Percentiles rank a stretch among this genome's conserved stretches.
Evolutionary conservation across 2,888 invertebrate species (phyloP).

Genomic region (Eudemis profundana): DNA sequence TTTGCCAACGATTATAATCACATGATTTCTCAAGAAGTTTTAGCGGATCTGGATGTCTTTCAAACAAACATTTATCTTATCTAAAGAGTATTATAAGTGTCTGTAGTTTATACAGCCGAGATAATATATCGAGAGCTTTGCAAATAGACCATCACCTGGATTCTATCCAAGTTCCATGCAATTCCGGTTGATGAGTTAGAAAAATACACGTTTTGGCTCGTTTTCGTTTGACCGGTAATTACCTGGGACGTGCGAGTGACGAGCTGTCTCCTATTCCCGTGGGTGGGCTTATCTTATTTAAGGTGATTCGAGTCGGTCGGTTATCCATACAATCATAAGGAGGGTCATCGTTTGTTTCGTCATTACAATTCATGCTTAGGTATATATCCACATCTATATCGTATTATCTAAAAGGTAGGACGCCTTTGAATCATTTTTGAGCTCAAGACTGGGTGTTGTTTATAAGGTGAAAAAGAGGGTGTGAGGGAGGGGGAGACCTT

Average conservation of each 20-base stretch:
- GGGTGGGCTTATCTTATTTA: constrained; percentile 38
- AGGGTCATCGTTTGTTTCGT: too few species aligned
- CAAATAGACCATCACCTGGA: constrained; percentile 50
- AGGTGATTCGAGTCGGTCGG: too few species aligned
- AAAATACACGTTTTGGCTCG: constrained; percentile 45
- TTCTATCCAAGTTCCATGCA: constrained; percentile 49
- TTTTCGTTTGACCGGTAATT: constrained; percentile 49
- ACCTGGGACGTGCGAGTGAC: constrained; percentile 55
- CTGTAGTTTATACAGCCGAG: constrained; percentile 11
- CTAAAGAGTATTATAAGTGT: constrained; percentile 21
- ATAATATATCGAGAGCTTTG: constrained; percentile 33
- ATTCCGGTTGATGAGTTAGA: constrained; percentile 49
- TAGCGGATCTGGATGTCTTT: constrained; percentile 33
- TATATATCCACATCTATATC: too few species aligned
- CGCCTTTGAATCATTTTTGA: too few species aligned
- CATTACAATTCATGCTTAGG: too few species aligned
- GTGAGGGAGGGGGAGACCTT: too few species aligned
- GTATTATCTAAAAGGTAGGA: too few species aligned
- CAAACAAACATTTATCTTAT: constrained; percentile 41
- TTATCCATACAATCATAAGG: too few species aligned
- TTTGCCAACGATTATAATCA: constrained; percentile 50
- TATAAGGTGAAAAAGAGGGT: too few species aligned
- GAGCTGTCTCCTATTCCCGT: constrained; percentile 42
- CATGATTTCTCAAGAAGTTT: constrained; percentile 55
- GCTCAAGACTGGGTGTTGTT: too few species aligned